phyloP scores from a whole-genome alignment of 2,888 invertebrate genomes.

The Mythimna ferrago region DNA sequence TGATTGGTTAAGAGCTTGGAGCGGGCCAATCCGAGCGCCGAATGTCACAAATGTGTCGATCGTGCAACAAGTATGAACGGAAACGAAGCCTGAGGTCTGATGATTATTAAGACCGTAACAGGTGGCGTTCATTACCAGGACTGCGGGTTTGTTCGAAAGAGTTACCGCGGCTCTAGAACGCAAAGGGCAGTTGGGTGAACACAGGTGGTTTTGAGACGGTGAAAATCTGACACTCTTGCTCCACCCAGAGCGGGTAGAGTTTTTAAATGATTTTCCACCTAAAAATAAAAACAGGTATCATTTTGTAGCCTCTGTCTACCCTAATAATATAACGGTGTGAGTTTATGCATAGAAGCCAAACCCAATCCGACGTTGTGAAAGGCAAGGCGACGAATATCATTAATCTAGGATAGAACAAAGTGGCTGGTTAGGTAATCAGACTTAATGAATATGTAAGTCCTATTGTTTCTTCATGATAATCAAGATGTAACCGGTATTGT shows the following conservation, averaged over 20 bases:
- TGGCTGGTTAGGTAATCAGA: conserved; percentile 13
- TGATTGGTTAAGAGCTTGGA: no score
- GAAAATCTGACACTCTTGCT: no score
- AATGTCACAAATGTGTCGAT: no score
- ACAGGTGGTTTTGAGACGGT: no score
- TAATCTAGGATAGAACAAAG: conserved; percentile 20
- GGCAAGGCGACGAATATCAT: not conserved
- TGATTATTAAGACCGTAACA: not conserved
- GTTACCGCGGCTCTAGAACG: no score
- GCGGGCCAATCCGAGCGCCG: no score
- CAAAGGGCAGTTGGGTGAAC: no score
- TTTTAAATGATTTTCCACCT: no score
- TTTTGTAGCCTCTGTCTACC: not conserved
- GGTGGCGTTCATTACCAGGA: no score
- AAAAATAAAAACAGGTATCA: not conserved
- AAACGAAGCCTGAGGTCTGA: not conserved
- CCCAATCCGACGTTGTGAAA: not conserved
- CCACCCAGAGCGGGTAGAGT: no score
- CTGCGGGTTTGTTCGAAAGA: no score
- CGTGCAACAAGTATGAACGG: not conserved
- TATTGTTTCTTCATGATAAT: conserved; percentile 28
- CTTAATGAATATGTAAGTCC: conserved; percentile 20
- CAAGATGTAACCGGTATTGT: conserved; percentile 22
- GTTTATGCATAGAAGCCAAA: not conserved
- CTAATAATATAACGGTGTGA: not conserved